Evolutionary conservation across 1,140 invertebrate species (phyloP).

Genomic region (Ips nitidus): DNA sequence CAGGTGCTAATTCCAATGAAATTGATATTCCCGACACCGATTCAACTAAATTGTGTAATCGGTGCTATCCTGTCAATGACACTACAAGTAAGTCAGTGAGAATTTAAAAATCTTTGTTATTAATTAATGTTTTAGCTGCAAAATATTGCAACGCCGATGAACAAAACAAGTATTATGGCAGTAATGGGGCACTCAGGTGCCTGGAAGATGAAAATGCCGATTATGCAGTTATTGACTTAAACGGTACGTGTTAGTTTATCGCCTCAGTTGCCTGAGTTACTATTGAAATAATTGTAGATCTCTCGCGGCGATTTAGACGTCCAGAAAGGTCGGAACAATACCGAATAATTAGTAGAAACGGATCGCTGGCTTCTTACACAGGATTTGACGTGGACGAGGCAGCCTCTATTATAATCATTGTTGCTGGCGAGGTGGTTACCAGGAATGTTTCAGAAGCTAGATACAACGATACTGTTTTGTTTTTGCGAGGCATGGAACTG

Average conservation of each 20-base stretch:
- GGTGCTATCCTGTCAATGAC: slow-evolving; percentile 46
- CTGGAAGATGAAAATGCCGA: slow-evolving; percentile 57
- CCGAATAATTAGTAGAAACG: slow-evolving; percentile 61
- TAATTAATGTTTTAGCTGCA: slow-evolving; percentile 34
- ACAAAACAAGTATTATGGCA: slow-evolving; percentile 64
- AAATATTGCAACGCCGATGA: slow-evolving; percentile 51
- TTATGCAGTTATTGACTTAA: slow-evolving; percentile 59
- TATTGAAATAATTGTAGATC: slow-evolving; percentile 14
- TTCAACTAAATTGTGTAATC: slow-evolving; percentile 45
- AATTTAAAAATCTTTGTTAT: neutral
- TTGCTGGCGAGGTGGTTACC: slow-evolving; percentile 60
- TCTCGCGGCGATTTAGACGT: slow-evolving; percentile 4
- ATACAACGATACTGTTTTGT: slow-evolving; percentile 38
- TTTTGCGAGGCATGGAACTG: slow-evolving; percentile 39
- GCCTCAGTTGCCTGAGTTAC: neutral
- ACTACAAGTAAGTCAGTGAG: slow-evolving; percentile 11
- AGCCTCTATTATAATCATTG: slow-evolving; percentile 60
- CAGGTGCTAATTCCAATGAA: slow-evolving; percentile 56
- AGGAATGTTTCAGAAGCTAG: slow-evolving; percentile 46
- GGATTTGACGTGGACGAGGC: slow-evolving; percentile 57
- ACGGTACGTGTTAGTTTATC: slow-evolving; percentile 30
- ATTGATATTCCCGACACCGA: slow-evolving; percentile 35
- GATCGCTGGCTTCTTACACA: slow-evolving; percentile 54
- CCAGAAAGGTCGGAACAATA: slow-evolving; percentile 44
- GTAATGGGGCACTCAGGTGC: slow-evolving; percentile 63